phyloP scores from a whole-genome alignment of 2,797 vertebrate genomes.

The Peromyscus eremicus region DNA sequence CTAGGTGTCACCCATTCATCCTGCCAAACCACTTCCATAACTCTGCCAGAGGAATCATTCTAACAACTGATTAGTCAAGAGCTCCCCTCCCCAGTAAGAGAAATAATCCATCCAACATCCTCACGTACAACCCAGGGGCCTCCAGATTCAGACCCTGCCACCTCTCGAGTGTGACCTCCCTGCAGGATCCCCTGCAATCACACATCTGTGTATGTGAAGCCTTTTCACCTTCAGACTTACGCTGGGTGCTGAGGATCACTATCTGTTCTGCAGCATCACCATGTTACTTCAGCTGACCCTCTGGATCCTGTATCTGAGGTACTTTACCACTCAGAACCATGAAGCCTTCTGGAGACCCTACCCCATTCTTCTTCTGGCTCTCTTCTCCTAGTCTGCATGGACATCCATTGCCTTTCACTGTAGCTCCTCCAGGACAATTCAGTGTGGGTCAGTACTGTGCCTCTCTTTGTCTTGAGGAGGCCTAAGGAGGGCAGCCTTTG shows the following conservation, averaged over 20 bases:
- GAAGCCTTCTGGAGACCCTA: not conserved
- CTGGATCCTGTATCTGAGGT: not conserved
- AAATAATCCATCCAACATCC: not conserved
- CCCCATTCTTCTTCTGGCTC: rapidly evolving
- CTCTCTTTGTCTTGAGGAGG: not conserved
- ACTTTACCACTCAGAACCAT: not conserved
- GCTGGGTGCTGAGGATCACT: not conserved
- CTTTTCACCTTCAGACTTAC: not conserved
- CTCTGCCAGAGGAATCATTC: not conserved
- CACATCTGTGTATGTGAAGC: not conserved
- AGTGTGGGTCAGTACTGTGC: not conserved
- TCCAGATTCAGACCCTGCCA: not conserved
- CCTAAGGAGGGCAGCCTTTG: not conserved
- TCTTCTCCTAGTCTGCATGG: not conserved
- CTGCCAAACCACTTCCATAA: not conserved
- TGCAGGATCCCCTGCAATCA: not conserved
- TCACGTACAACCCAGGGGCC: not conserved
- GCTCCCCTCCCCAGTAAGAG: not conserved
- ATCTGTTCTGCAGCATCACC: not conserved
- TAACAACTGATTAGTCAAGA: not conserved
- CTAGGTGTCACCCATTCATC: not conserved
- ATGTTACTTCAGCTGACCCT: not conserved
- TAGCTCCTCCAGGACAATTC: not conserved
- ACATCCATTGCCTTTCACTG: not conserved
- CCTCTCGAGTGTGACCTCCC: not conserved